These are phyloP conservation scores for Falcaria lacertinaria DNA, from an alignment of 2,888 invertebrate genomes.

Conservation along the genomic window DNA sequence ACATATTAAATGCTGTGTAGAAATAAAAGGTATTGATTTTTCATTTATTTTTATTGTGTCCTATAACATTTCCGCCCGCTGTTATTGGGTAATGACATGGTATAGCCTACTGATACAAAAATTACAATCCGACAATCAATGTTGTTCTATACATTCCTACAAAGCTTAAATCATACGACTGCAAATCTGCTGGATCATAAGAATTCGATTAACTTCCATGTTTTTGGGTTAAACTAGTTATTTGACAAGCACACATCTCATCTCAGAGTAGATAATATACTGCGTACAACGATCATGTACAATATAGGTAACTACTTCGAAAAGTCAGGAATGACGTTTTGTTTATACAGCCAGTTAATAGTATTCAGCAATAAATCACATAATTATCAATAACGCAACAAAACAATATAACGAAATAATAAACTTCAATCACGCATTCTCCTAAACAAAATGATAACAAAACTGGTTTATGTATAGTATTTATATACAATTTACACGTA, in stretches of 20 bases:
- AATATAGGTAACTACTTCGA: no score
- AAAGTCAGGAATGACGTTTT: background rate
- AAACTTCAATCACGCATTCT: background rate
- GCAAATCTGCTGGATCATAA: background rate
- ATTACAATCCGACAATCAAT: background rate
- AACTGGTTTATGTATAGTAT: background rate
- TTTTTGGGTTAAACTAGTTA: no score
- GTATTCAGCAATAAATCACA: background rate
- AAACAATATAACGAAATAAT: background rate
- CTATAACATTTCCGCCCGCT: slow-evolving; percentile 29
- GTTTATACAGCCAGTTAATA: no score
- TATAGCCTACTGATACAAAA: slow-evolving; percentile 7
- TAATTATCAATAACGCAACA: background rate
- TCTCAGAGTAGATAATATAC: no score
- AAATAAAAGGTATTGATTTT: slow-evolving; percentile 26
- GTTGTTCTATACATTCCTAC: slow-evolving; percentile 3
- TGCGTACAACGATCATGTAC: no score
- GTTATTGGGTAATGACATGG: slow-evolving; percentile 14
- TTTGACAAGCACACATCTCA: no score
- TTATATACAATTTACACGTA: background rate
- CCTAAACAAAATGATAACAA: background rate
- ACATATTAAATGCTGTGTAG: background rate
- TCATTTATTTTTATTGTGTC: slow-evolving; percentile 29
- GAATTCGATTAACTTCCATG: no score
- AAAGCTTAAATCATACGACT: background rate